Percentiles rank a stretch among this genome's conserved stretches.
These are phyloP conservation scores for Drosophila gaucha DNA, from an alignment of 2,888 invertebrate species.

Conservation along the genomic window DNA sequence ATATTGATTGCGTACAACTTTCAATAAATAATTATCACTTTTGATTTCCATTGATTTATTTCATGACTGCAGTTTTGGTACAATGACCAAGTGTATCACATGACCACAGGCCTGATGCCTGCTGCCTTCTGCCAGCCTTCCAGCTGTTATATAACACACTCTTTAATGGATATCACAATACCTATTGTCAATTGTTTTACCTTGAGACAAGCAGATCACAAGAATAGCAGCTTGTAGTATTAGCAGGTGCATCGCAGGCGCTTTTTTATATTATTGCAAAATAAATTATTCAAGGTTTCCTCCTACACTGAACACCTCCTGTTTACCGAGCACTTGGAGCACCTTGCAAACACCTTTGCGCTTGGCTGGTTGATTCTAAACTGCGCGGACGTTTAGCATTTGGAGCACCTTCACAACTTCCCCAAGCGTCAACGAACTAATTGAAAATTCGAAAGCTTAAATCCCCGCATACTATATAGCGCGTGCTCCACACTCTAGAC, in stretches of 20 bases:
- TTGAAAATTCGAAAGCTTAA: conserved; percentile 77
- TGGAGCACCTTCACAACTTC: conserved; percentile 75
- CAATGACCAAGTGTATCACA: conserved; percentile 54
- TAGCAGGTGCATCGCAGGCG: conserved; percentile 36
- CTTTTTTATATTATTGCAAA: neutral
- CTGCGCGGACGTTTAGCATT: conserved; percentile 63
- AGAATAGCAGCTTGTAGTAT: conserved; percentile 45
- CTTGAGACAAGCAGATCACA: conserved; percentile 63
- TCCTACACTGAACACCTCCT: conserved; percentile 29
- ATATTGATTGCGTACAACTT: conserved; percentile 44
- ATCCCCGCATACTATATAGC: conserved; percentile 66
- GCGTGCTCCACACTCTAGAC: conserved; percentile 54
- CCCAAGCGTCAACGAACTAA: conserved; percentile 77
- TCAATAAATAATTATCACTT: conserved; percentile 34
- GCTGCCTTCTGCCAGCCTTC: neutral
- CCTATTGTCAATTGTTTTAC: conserved; percentile 38
- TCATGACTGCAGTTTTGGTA: conserved; percentile 40
- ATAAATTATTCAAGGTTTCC: conserved; percentile 3
- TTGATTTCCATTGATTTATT: conserved; percentile 42
- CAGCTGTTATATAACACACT: conserved; percentile 21
- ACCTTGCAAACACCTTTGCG: conserved; percentile 49
- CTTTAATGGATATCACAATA: neutral
- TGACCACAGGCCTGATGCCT: conserved; percentile 26
- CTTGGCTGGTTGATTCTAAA: conserved; percentile 64
- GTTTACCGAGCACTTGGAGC: conserved; percentile 32